Base-by-base conservation (phyloP, 2,888 invertebrate species). In the Lochmaea capreae region DNA sequence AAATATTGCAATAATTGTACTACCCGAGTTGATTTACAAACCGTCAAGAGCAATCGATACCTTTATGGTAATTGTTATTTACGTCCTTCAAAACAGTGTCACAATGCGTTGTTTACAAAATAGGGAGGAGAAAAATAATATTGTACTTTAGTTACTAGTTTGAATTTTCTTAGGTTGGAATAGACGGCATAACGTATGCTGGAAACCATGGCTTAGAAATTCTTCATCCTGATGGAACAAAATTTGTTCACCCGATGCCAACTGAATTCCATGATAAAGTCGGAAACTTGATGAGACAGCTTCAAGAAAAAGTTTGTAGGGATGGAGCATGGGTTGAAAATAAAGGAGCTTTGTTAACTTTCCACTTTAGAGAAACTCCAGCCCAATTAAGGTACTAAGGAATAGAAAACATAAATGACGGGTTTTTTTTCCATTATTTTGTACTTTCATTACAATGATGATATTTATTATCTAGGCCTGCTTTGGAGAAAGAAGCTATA, bases 241-340 rank as follows among this genome's bases (percentile, higher is more conserved):
- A 94, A 87, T 96, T 96, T 84, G 94, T 95, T 0, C 96, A 96
- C 86, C 96, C 96, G 0, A 95, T 96, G 95, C 96, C 96, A 0
- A 91, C 92, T 77, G 95, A 95, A 82, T 92, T 93, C 79, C 94
- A 95, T 82, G 93, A 92, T 77, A 95, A 94, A 86, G 95, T 95
- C 49, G 93, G 92, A 14, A 91, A 91, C 71, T 88, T 96, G 52
- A 90, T 95, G 80, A 94, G 95, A 83, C 90, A 92, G 0, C 88
- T 96, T 61, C 95, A 96, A 84, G 95, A 95, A 85, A 93, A 93
- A 88, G 92, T 95, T 3, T 96, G 95, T 85, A 92, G 90, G 79
- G 95, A 96, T 82, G 96, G 96, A 4, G 95, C 96, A 0, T 96
- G 96, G 96, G 96, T 96, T 10, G 96, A 96, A 86, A 96, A 96